Evolutionary conservation across 1,140 invertebrate species (phyloP).

Genomic region (Lepidurus apus): DNA sequence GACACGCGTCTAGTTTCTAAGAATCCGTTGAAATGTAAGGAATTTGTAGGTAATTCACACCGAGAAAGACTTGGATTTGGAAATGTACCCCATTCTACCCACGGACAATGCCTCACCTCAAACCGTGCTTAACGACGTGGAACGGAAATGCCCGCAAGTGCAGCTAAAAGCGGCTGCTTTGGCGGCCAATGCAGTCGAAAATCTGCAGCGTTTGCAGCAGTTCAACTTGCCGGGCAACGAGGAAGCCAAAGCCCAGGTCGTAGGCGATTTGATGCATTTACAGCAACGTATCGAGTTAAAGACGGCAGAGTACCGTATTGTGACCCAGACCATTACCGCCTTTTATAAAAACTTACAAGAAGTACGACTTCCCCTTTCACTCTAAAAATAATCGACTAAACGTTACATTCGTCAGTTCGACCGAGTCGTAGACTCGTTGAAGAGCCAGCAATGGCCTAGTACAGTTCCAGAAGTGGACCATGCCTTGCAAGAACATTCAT

Average conservation of each 20-base stretch:
- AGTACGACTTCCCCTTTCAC: conserved; percentile 46
- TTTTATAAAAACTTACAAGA: conserved; percentile 64
- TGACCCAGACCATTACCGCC: conserved; percentile 64
- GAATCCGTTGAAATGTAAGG: too few species aligned
- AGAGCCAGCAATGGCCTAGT: conserved; percentile 32
- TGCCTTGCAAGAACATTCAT: conserved; percentile 55
- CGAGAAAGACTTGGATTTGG: neutral
- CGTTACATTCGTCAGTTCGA: neutral
- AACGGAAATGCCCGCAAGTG: neutral
- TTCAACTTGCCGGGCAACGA: conserved; percentile 25
- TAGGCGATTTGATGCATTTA: conserved; percentile 17
- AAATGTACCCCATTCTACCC: conserved; percentile 25
- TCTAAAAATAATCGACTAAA: neutral
- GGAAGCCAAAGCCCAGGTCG: conserved; percentile 27
- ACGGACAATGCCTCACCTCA: neutral
- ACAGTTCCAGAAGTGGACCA: conserved; percentile 50
- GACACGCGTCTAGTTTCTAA: neutral
- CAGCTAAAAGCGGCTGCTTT: neutral
- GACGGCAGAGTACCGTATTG: conserved; percentile 63
- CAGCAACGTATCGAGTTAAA: conserved; percentile 61
- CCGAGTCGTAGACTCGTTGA: neutral
- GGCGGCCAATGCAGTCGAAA: neutral
- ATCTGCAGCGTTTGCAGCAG: neutral
- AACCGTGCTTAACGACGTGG: neutral
- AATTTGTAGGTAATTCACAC: conserved; percentile 24